phyloP scores from a whole-genome alignment of 2,888 invertebrate species.

The Acleris cristana region DNA sequence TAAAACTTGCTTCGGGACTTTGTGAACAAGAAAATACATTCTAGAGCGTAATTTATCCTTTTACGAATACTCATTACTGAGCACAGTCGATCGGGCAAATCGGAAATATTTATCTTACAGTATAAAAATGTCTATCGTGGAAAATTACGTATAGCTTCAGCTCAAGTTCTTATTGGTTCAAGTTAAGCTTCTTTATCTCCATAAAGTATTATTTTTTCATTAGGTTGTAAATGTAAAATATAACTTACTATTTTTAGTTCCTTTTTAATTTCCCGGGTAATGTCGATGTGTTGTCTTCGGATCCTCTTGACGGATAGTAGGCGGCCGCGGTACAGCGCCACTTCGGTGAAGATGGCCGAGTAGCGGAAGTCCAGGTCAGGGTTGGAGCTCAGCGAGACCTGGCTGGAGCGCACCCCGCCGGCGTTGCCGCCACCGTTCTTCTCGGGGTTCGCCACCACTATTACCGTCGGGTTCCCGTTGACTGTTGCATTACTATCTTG shows the following conservation, averaged over 20 bases:
- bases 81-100: constrained; percentile 14
- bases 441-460: constrained; percentile 83
- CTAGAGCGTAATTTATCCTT: constrained; percentile 6
- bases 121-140: constrained; percentile 10
- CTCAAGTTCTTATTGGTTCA: background rate
- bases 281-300: constrained; percentile 93
- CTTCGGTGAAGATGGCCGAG: constrained; percentile 94
- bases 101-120: constrained; percentile 7
- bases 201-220: background rate
- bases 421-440: constrained; percentile 64
- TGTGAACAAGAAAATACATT: background rate
- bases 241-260: constrained; percentile 93
- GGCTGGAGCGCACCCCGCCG: constrained; percentile 89
- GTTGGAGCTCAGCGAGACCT: constrained; percentile 96
- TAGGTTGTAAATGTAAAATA: background rate
- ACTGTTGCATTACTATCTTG: constrained; percentile 86
- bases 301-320: constrained; percentile 94
- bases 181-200: background rate
- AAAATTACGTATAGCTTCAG: background rate
- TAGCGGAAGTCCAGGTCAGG: constrained; percentile 95
- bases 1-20: background rate
- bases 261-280: constrained; percentile 95
- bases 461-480: constrained; percentile 92
- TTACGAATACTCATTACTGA: constrained; percentile 6
- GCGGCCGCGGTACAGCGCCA: constrained; percentile 94